A percentile compares a stretch with the other conserved stretches of the same genome.
Evolutionary conservation across 2,888 invertebrate species (phyloP).

Genomic region (Ametastegia equiseti): DNA sequence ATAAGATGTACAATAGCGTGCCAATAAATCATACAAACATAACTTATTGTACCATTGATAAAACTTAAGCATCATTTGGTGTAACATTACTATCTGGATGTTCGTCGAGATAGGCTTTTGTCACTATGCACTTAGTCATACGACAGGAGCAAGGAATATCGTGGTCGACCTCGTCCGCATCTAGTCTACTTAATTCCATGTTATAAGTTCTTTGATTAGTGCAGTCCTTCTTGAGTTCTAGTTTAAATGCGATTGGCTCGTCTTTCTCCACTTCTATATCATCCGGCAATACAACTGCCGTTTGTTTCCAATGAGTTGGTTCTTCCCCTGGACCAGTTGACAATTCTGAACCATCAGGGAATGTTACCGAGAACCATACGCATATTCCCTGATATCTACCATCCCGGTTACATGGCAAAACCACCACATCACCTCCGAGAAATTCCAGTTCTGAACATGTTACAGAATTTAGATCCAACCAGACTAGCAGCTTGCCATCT

Average conservation of each 20-base stretch:
- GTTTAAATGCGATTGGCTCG: conserved; percentile 84
- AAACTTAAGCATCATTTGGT: conserved; percentile 13
- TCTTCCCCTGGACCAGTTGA: conserved; percentile 80
- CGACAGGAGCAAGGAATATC: conserved; percentile 88
- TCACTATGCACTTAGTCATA: conserved; percentile 87
- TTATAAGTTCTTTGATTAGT: conserved; percentile 81
- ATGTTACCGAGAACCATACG: conserved; percentile 89
- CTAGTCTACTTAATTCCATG: conserved; percentile 83
- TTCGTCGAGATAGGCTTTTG: conserved; percentile 80
- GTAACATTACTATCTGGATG: conserved; percentile 67
- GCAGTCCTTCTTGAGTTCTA: conserved; percentile 79
- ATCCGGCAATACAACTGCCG: conserved; percentile 85
- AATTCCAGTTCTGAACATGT: conserved; percentile 79
- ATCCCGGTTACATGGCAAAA: conserved; percentile 72
- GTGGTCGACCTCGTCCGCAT: conserved; percentile 84
- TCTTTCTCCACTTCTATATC: conserved; percentile 79
- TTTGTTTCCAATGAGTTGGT: conserved; percentile 87
- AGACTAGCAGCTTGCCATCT: conserved; percentile 81
- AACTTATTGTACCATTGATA: neutral
- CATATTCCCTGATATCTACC: conserved; percentile 86
- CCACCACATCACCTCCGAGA: conserved; percentile 81
- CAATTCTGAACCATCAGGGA: conserved; percentile 79
- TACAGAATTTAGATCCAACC: conserved; percentile 84
- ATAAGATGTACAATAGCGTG: too few species aligned
- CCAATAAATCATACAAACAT: too few species aligned